Evolutionary conservation across 2,888 invertebrate species (phyloP), one percentile per base, ranked within the genome.

Genomic region (Cheilosia urbana): DNA sequence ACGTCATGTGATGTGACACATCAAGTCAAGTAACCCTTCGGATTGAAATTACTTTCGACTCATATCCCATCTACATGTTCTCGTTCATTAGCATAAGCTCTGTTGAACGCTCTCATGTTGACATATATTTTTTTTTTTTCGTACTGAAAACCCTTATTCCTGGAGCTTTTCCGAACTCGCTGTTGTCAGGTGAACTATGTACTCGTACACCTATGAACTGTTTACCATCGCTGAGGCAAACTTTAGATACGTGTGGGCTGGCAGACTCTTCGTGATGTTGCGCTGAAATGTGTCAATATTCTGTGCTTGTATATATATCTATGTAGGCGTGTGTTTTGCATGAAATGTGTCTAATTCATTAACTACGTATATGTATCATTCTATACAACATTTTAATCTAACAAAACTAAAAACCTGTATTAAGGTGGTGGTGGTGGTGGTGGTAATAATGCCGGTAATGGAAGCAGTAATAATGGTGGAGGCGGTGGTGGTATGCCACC

Each of bases 401-500:
- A 78, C 30, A 71, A 63, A 81, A 78, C 30, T 60, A 75, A 80
- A 73, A 73, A 19, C 21, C 47, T 30, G 37, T 47, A 62, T 53
- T 60, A 78, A 79, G 78, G 73, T 77, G 68, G 55, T 49, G 79
- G 60, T 68, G 69, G 69, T 69, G 69, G 69, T 69, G 63, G 62
- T 60, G 69, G 75, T 58, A 79, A 65, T 60, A 79, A 62, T 65
- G 69, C 68, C 45, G 55, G 57, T 49, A 57, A 40, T 7, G 58
- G 77, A 13, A 58, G 63, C 15, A 58, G 40, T 5, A 63, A 65
- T 7, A 51, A 40, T 30, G 53, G 58, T 11, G 66, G 58, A 13
- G 78, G 90, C 89, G 90, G 89, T 89, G 89, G 89, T 72, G 89
- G 90, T 63, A 90, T 90, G 89, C 91, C 92, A 76, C 91, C 92